Conservation (phyloP, 2,888 invertebrate genomes). For the Capitulum mitella region DNA sequence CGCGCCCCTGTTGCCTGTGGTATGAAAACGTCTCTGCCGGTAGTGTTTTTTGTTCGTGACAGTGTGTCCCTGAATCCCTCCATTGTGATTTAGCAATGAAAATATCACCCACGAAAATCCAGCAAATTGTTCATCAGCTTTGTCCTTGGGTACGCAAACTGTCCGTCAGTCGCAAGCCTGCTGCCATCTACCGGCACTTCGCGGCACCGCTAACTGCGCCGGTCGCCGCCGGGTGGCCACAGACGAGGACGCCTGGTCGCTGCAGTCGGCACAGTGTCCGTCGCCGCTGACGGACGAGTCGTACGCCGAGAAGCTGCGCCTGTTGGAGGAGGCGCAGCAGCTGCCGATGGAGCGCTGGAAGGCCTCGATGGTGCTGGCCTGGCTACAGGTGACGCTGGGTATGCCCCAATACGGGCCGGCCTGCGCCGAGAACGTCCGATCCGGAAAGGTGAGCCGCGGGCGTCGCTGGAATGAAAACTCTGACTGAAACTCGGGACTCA, state of each 20-base stretch:
- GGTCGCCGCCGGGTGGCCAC: neutral
- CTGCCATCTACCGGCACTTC: neutral
- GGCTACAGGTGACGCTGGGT: constrained; percentile 86
- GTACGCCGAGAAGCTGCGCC: constrained; percentile 67
- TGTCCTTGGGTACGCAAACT: too few species aligned
- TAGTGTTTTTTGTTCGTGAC: too few species aligned
- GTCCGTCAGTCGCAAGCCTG: neutral
- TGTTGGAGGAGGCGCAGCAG: constrained; percentile 66
- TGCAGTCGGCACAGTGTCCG: constrained; percentile 41
- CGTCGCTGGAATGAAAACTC: too few species aligned
- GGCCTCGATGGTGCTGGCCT: constrained; percentile 85
- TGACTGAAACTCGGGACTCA: too few species aligned
- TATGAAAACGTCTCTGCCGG: too few species aligned
- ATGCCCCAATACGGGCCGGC: constrained; percentile 88
- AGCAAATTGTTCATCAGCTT: too few species aligned
- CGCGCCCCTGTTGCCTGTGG: too few species aligned
- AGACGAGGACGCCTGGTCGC: constrained; percentile 46
- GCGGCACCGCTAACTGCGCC: neutral
- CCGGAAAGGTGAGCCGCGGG: constrained; percentile 66
- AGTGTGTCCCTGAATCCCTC: too few species aligned
- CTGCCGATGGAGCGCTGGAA: constrained; percentile 84
- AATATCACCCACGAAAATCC: too few species aligned
- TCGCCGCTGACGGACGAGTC: constrained; percentile 55
- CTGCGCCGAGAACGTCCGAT: constrained; percentile 89
- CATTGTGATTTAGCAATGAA: too few species aligned